Percentiles rank a stretch among this genome's conserved stretches.
These are phyloP conservation scores for Ailurus styani DNA, from an alignment of 2,113 vertebrate species.

Conservation along the genomic window DNA sequence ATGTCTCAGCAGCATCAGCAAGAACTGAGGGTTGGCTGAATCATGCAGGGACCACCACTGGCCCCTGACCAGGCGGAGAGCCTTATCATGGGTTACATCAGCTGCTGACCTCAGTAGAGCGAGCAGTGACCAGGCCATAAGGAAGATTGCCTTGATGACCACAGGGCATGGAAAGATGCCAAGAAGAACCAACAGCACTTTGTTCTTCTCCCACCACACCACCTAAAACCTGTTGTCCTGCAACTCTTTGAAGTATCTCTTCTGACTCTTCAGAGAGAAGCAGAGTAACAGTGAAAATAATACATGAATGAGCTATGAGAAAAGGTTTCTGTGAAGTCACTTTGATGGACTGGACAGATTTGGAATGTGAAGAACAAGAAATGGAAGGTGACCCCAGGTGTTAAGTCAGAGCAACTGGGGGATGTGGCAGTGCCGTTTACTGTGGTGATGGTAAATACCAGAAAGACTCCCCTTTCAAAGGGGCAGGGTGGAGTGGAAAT, in stretches of 20 bases:
- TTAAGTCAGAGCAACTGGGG: background rate
- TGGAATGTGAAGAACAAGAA: background rate
- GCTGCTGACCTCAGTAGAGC: background rate
- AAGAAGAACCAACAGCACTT: background rate
- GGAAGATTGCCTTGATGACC: background rate
- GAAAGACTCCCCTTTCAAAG: background rate
- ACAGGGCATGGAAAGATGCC: background rate
- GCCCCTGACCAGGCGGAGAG: background rate
- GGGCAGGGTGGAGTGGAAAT: background rate
- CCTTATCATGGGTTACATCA: background rate
- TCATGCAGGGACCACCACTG: background rate
- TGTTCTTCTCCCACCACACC: rapidly evolving
- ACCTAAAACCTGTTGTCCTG: background rate
- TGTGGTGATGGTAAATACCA: rapidly evolving
- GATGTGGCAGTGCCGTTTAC: rapidly evolving
- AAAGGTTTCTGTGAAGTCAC: background rate
- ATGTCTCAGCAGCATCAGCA: background rate
- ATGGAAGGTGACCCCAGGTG: background rate
- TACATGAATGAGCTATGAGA: background rate
- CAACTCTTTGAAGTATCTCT: background rate
- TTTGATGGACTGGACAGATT: background rate
- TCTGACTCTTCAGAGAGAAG: background rate
- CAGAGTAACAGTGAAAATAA: background rate
- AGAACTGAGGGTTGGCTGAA: background rate
- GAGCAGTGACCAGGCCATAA: background rate